Evolutionary conservation across 1,140 invertebrate genomes (phyloP), one percentile per base, ranked within the genome.

Genomic region (Apis dorsata): DNA sequence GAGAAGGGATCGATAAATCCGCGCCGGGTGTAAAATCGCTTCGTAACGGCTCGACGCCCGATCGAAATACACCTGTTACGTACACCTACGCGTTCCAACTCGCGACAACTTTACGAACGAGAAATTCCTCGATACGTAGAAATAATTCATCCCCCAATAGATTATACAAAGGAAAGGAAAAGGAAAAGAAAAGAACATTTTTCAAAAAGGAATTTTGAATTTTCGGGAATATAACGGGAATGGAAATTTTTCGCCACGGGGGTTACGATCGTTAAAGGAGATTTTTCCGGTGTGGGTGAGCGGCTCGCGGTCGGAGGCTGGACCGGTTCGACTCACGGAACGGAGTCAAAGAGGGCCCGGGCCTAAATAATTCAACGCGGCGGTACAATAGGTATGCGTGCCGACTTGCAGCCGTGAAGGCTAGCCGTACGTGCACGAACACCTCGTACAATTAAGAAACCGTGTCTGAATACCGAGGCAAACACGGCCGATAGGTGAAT

Each of bases 391-490:
- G 71, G 85, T 88, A 86, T 88, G 85, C 81, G 63, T 84, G 78
- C 70, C 78, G 51, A 83, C 65, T 80, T 83, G 86, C 80, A 85
- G 63, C 60, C 44, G 71, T 51, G 83, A 85, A 87, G 79, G 75
- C 77, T 81, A 83, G 60, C 77, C 81, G 74, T 76, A 69, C 85
- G 84, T 80, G 81, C 86, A 85, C 83, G 85, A 89, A 90, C 85
- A 87, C 76, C 79, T 89, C 81, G 86, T 77, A 87, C 89, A 88
- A 90, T 90, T 88, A 89, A 82, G 82, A 88, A 68, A 85, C 84
- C 79, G 83, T 89, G 76, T 84, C 81, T 86, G 82, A 89, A 90
- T 90, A 85, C 84, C 82, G 83, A 89, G 73, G 21, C 83, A 77
- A 87, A 86, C 69, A 60, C 13, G 28, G 60, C 17, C 81, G 63